Base-by-base conservation (phyloP, 2,113 vertebrate species). In the Lagopus muta region DNA sequence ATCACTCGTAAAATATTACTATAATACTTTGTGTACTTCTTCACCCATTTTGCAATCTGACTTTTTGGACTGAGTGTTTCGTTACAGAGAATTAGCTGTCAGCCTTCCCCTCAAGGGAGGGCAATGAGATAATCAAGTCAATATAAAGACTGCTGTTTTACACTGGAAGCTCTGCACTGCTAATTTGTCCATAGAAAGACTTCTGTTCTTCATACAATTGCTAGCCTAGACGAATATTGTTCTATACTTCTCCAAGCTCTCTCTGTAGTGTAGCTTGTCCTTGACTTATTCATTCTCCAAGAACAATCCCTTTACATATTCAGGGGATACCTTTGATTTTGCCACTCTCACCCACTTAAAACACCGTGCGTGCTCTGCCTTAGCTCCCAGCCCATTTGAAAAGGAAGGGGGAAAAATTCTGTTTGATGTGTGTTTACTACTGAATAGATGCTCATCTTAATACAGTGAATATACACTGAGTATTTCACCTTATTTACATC, bases 311-410 rank as follows among this genome's bases (percentile, higher is more conserved):
- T 48, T 82, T 57, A 57, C 86, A 88, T 91, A 40, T 24, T 81
- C n/a, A 40, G 38, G 70, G 40, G 42, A 54, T 52, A 73, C 6
- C 54, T 96, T 91, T 62, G 28, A 86, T 69, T 86, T 93, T 92
- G 30, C 16, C 55, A 58, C 24, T 94, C 28, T 78, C 90, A 28
- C 32, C 24, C 27, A 28, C 67, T 83, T 86, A 52, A 57, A 87
- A 80, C 32, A 45, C 22, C 10, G 6, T 34, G 11, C 64, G 80
- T 3, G 3, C 13, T 36, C 5, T 2, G 8, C 22, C 78, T 92
- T 55, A 82, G 50, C 7, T 72, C 15, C 13, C 25, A 69, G 43
- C 3, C 10, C 16, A 42, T 45, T 61, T 81, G n/a, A 75, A 91
- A 90, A 81, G 50, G 28, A 58, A 70, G 21, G 6, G 70, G 15